A percentile compares a stretch with the other conserved stretches of the same genome.
These are phyloP conservation scores for Lagenorhynchus albirostris DNA, from an alignment of 2,113 vertebrate species.

Conservation along the genomic window DNA sequence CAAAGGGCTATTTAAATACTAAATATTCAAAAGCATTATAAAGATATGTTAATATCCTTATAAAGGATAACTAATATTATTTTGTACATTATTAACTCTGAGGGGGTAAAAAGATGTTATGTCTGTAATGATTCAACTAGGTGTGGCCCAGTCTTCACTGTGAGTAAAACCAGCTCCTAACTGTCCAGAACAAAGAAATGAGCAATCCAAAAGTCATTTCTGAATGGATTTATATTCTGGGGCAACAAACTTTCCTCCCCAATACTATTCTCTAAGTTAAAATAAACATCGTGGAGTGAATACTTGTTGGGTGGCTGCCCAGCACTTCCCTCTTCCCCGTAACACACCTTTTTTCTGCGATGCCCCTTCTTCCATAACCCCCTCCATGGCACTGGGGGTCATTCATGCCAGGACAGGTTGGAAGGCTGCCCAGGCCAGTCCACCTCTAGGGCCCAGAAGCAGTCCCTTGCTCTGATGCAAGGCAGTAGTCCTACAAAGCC, in stretches of 20 bases:
- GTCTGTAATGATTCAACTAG: conserved; percentile 39
- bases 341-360: not conserved
- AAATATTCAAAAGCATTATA: conserved; percentile 2
- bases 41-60: not conserved
- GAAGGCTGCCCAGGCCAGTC: not conserved
- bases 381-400: not conserved
- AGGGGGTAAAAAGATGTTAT: not conserved
- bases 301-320: not conserved
- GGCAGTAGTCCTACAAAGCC: not conserved
- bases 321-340: not conserved
- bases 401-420: not conserved
- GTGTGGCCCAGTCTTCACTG: not conserved
- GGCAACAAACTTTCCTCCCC: not conserved
- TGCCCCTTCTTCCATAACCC: not conserved
- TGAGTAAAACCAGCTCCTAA: conserved; percentile 9
- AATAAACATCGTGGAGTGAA: not conserved
- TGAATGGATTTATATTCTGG: not conserved
- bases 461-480: not conserved
- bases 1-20: not conserved
- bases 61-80: not conserved
- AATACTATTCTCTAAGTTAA: conserved; percentile 3
- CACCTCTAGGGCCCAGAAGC: not conserved
- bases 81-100: conserved; percentile 24
- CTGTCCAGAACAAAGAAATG: conserved; percentile 9
- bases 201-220: conserved; percentile 14